Conservation (phyloP, 2,888 invertebrate species). For the Tromatobia lineatoria region DNA sequence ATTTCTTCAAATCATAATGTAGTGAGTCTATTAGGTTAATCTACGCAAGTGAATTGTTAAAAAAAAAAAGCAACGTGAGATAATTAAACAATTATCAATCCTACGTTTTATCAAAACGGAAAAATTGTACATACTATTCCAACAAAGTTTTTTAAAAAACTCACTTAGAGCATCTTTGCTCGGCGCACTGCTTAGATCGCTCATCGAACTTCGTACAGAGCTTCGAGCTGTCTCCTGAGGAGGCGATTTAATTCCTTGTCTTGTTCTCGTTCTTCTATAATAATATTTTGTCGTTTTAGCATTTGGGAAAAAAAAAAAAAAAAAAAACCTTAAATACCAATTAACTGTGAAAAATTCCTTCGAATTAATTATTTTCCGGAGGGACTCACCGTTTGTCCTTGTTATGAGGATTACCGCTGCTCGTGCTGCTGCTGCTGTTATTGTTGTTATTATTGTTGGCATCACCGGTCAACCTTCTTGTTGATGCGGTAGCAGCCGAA, state of each 20-base stretch:
- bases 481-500: conserved; percentile 66
- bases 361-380: too few species aligned
- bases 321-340: not conserved
- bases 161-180: conserved; percentile 82
- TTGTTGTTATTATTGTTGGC: conserved; percentile 80
- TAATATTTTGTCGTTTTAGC: conserved; percentile 34
- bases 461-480: conserved; percentile 73
- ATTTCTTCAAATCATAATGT: too few species aligned
- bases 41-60: too few species aligned
- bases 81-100: not conserved
- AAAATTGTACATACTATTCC: not conserved
- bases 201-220: conserved; percentile 84
- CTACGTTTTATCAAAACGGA: conserved; percentile 6
- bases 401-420: conserved; percentile 72
- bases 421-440: conserved; percentile 25
- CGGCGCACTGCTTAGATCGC: conserved; percentile 83
- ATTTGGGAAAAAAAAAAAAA: conserved; percentile 20
- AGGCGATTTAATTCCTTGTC: conserved; percentile 81
- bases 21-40: too few species aligned
- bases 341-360: not conserved
- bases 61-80: too few species aligned
- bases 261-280: conserved; percentile 80
- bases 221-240: conserved; percentile 84
- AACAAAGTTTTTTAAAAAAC: conserved; percentile 69
- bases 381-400: conserved; percentile 77